A percentile compares a stretch with the other conserved stretches of the same genome.
phyloP scores from a whole-genome alignment of 23 tunicate species.

The Pegea sp. region DNA sequence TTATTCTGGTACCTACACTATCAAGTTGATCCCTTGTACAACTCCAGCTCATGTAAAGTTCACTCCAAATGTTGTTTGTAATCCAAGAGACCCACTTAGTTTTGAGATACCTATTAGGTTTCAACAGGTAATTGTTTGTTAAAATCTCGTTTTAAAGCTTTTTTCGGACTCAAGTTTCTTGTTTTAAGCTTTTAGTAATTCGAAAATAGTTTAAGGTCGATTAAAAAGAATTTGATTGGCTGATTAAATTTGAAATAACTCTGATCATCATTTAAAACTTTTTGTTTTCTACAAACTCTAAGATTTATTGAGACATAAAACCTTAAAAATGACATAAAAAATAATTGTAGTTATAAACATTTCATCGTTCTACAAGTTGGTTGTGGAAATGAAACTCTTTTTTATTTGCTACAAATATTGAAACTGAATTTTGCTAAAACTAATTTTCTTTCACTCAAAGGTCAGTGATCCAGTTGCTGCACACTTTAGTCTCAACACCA shows the following conservation, averaged over 20 bases:
- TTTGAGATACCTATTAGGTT: conserved; percentile 80
- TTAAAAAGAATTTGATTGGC: neutral
- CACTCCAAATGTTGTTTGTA: conserved; percentile 37
- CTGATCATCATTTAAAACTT: too few species aligned
- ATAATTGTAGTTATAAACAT: too few species aligned
- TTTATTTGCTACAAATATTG: too few species aligned
- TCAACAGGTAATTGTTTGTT: conserved; percentile 54
- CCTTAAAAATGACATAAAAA: too few species aligned
- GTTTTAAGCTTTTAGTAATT: neutral
- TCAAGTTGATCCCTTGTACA: conserved; percentile 86
- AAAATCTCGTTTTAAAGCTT: too few species aligned
- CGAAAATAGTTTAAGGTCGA: too few species aligned
- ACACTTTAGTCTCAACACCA: conserved; percentile 78
- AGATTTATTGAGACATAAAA: too few species aligned
- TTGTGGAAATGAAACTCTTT: too few species aligned
- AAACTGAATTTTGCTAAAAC: too few species aligned
- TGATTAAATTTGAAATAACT: neutral
- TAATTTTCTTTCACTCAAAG: too few species aligned
- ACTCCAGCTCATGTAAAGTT: conserved; percentile 51
- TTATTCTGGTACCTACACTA: conserved; percentile 91
- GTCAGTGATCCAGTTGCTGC: conserved; percentile 99
- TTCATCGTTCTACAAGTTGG: too few species aligned
- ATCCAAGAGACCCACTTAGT: conserved; percentile 79
- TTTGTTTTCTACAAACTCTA: too few species aligned
- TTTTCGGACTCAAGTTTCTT: neutral